Percentiles rank a stretch among this genome's conserved stretches.
Conservation (phyloP, 2,113 vertebrate genomes). For the Myrmecobius fasciatus region DNA sequence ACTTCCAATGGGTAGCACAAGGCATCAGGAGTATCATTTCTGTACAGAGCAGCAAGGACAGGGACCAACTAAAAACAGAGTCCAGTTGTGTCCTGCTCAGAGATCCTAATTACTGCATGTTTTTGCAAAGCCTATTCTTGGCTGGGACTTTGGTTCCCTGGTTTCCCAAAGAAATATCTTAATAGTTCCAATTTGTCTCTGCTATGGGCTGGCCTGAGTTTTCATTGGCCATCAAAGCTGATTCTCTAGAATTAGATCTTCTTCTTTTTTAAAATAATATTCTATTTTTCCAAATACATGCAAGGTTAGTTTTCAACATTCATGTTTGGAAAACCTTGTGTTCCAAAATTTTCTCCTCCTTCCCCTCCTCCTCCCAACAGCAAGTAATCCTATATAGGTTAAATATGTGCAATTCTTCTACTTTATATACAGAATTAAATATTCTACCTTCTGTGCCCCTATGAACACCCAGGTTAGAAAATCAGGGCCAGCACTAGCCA, state of each 20-base stretch:
- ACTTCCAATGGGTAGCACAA: background rate
- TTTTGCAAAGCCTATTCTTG: background rate
- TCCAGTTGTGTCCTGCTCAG: background rate
- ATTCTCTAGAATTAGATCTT: background rate
- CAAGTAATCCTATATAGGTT: too few relatives aligned
- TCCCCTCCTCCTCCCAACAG: too few relatives aligned
- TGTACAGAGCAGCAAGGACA: background rate
- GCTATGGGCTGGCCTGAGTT: background rate
- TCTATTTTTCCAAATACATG: too few relatives aligned
- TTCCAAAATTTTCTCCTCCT: too few relatives aligned
- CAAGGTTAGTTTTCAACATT: too few relatives aligned
- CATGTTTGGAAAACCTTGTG: too few relatives aligned
- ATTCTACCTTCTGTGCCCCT: background rate
- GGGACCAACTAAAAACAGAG: background rate
- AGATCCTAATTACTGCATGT: background rate
- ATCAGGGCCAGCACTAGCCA: background rate
- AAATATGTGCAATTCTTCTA: too few relatives aligned
- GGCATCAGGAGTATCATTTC: background rate
- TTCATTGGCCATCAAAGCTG: background rate
- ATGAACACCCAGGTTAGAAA: background rate
- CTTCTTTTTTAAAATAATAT: too few relatives aligned
- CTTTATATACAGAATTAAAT: background rate
- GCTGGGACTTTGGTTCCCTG: background rate
- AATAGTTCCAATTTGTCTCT: background rate
- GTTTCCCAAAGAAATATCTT: background rate